These are phyloP conservation scores for Epinotia bilunana DNA, from an alignment of 2,888 invertebrate genomes.

Conservation along the genomic window DNA sequence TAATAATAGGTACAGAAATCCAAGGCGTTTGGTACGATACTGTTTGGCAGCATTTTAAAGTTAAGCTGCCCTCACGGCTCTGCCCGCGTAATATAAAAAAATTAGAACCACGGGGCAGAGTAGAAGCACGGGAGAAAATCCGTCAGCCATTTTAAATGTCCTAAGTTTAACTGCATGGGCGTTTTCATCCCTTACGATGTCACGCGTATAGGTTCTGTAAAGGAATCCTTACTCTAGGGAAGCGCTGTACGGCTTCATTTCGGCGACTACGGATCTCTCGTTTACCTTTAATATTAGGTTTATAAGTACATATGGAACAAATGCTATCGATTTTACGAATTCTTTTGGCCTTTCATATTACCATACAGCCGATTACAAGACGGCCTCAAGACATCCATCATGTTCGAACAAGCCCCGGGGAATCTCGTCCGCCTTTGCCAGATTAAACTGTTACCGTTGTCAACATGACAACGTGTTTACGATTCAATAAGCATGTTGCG, in stretches of 20 bases:
- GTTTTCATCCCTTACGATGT: too few relatives aligned
- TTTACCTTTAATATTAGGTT: neutral
- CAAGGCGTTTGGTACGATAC: neutral
- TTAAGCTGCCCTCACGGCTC: too few relatives aligned
- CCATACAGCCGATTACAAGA: neutral
- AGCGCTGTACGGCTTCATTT: neutral
- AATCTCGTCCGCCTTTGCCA: constrained; percentile 47
- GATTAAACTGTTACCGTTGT: constrained; percentile 50
- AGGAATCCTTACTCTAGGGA: too few relatives aligned
- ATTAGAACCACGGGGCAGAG: too few relatives aligned
- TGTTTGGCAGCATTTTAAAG: too few relatives aligned
- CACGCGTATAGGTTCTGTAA: too few relatives aligned
- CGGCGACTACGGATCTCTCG: neutral
- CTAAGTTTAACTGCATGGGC: too few relatives aligned
- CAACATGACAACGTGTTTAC: constrained; percentile 24
- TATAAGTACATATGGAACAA: neutral
- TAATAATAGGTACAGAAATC: neutral
- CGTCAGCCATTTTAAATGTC: too few relatives aligned
- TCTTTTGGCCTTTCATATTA: neutral
- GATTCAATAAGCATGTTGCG: constrained; percentile 5
- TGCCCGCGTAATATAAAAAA: too few relatives aligned
- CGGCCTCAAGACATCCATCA: constrained; percentile 52
- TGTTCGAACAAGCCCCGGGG: constrained; percentile 46
- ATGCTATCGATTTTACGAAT: too few relatives aligned
- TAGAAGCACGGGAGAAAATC: too few relatives aligned